phyloP scores from a whole-genome alignment of 2,113 vertebrate genomes.

The Tautogolabrus adspersus region DNA sequence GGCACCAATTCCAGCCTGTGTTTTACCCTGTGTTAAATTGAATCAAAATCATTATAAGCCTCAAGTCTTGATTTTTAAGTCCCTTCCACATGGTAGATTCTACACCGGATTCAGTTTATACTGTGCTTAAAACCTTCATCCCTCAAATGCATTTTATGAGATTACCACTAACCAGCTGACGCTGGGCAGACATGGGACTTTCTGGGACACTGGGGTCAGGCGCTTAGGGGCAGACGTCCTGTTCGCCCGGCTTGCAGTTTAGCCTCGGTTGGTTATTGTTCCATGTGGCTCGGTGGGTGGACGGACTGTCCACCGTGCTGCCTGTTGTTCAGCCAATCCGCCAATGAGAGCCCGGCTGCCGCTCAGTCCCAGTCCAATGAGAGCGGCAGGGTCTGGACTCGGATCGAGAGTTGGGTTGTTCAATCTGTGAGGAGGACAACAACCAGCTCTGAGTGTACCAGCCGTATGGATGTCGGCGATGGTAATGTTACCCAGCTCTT shows the following conservation, averaged over 20 bases:
- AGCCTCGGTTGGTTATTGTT: slow-evolving; percentile 60
- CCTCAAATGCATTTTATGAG: slow-evolving; percentile 5
- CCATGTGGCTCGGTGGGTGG: slow-evolving; percentile 73
- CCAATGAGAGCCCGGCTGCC: slow-evolving; percentile 72
- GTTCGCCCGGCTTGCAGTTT: slow-evolving; percentile 4
- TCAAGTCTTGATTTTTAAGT: slow-evolving; percentile 1
- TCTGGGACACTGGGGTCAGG: slow-evolving; percentile 28
- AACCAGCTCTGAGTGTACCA: slow-evolving; percentile 66
- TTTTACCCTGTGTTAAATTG: neutral
- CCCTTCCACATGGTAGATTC: neutral
- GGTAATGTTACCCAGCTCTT: slow-evolving; percentile 66
- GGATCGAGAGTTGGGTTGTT: slow-evolving; percentile 77
- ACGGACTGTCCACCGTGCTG: slow-evolving; percentile 70
- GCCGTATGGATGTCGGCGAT: slow-evolving; percentile 67
- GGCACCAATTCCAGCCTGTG: neutral
- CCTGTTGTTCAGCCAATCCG: slow-evolving; percentile 77
- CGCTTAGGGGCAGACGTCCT: neutral
- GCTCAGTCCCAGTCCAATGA: slow-evolving; percentile 73
- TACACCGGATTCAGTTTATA: neutral
- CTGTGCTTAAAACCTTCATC: neutral
- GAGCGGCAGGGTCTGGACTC: slow-evolving; percentile 63
- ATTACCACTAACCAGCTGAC: slow-evolving; percentile 25
- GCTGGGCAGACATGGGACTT: slow-evolving; percentile 16
- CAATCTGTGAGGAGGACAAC: slow-evolving; percentile 78
- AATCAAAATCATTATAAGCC: slow-evolving; percentile 4